These are phyloP conservation scores for Anas capensis DNA, from an alignment of 2,797 vertebrate genomes.

Conservation along the genomic window DNA sequence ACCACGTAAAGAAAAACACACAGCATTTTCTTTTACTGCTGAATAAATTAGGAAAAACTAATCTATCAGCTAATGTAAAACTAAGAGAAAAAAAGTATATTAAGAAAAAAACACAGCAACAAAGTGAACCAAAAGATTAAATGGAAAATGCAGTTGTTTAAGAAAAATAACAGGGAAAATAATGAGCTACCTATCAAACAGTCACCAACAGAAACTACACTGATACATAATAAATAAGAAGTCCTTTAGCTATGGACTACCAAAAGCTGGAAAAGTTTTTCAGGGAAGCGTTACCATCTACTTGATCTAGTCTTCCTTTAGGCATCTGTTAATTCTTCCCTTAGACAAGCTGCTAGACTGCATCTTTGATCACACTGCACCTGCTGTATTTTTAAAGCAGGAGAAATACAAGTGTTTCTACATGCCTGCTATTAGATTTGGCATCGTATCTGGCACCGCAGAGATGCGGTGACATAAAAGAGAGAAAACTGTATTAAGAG, in stretches of 20 bases:
- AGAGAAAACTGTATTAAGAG: neutral
- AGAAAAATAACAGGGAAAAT: neutral
- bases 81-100: neutral
- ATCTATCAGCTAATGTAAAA: neutral
- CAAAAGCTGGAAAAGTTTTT: neutral
- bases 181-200: neutral
- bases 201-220: neutral
- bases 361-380: neutral
- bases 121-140: neutral
- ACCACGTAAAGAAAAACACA: neutral
- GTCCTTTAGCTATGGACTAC: neutral
- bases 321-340: neutral
- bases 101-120: neutral
- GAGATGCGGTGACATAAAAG: neutral
- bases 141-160: neutral
- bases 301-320: neutral
- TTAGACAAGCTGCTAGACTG: neutral
- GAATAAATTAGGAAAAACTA: neutral
- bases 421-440: neutral
- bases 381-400: neutral
- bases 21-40: neutral
- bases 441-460: neutral
- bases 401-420: neutral
- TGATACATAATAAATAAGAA: neutral
- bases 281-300: neutral